phyloP scores from a whole-genome alignment of 1,140 invertebrate species.

The Zaprionus capensis region DNA sequence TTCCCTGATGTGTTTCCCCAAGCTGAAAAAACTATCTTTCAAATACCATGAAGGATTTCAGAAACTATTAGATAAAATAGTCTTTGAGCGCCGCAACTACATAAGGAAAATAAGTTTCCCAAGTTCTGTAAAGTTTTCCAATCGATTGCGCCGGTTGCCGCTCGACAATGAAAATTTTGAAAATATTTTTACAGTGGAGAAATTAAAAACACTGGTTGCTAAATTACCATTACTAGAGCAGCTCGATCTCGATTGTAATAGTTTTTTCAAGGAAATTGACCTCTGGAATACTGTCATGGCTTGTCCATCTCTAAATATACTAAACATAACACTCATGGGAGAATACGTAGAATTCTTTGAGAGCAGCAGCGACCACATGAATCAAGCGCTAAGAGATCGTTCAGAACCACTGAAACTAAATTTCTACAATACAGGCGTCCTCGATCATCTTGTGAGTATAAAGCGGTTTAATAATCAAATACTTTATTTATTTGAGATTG shows the following conservation, averaged over 20 bases:
- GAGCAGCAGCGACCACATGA: not conserved
- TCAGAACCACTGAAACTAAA: not conserved
- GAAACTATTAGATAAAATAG: not conserved
- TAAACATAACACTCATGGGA: slow-evolving; percentile 20
- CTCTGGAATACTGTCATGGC: slow-evolving; percentile 17
- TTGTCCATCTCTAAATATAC: not conserved
- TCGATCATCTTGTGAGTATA: not conserved
- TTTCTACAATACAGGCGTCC: not conserved
- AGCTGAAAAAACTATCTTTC: slow-evolving; percentile 3
- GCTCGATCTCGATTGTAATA: slow-evolving; percentile 10
- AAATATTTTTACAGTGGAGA: too few species aligned
- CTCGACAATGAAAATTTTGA: too few species aligned
- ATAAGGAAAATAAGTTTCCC: too few species aligned
- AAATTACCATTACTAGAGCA: too few species aligned
- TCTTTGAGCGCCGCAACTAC: too few species aligned
- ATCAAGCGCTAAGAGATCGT: not conserved
- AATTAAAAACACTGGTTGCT: too few species aligned
- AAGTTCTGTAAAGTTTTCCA: too few species aligned
- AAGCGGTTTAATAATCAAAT: not conserved
- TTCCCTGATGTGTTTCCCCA: not conserved
- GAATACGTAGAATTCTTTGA: slow-evolving; percentile 1
- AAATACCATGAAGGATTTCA: not conserved
- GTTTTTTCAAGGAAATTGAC: slow-evolving; percentile 6
- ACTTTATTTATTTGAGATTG: not conserved
- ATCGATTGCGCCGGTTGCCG: too few species aligned